Evolutionary conservation across 2,113 vertebrate species (phyloP), one percentile per base, ranked within the genome.

Genomic region (Pseudorectes ferrugineus): DNA sequence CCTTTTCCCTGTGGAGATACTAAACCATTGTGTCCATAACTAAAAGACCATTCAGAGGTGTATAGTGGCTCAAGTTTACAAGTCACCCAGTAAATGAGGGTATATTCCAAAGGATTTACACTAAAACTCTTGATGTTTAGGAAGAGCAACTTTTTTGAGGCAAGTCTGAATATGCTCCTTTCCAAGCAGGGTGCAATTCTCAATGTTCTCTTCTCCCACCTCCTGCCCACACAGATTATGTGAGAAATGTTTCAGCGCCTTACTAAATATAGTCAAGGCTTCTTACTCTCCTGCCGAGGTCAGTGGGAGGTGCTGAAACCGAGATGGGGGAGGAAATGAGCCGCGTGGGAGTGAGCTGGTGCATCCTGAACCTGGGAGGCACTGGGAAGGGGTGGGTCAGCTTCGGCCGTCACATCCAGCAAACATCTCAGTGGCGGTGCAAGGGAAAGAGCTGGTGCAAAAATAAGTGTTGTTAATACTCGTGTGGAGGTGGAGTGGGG

Each of bases 271-370:
- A 86, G 88, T 73, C 75, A 94, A 75, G 36, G n/a, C 6, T 82
- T 75, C 33, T 62, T 93, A 59, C 21, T 89, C 78, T 51, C 29
- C 63, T 59, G 42, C 8, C 0, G 4, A 86, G 72, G 71, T 89
- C 52, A 68, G 88, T 93, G 92, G 92, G 90, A 97, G 95, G 89
- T 86, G 90, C 59, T 86, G 72, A 96, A 94, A 93, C 92, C 1
- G 0, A 92, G 23, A 35, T 35, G 57, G 62, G 88, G 84, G 89
- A 82, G 40, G 80, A 93, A 96, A 88, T n/a, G 43, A 83, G 68
- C 76, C 0, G 0, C 17, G 76, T 66, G 31, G 90, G 75, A 77
- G 78, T 22, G 36, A 94, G 24, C 15, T 31, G 43, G 35, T 75
- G 35, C 46, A 31, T 95, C 92, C 82, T 75, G 82, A 89, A 81